Percentiles rank a stretch among this genome's conserved stretches.
These are phyloP conservation scores for Steinernema hermaphroditum DNA, from an alignment of 2,888 invertebrate genomes.

Conservation along the genomic window DNA sequence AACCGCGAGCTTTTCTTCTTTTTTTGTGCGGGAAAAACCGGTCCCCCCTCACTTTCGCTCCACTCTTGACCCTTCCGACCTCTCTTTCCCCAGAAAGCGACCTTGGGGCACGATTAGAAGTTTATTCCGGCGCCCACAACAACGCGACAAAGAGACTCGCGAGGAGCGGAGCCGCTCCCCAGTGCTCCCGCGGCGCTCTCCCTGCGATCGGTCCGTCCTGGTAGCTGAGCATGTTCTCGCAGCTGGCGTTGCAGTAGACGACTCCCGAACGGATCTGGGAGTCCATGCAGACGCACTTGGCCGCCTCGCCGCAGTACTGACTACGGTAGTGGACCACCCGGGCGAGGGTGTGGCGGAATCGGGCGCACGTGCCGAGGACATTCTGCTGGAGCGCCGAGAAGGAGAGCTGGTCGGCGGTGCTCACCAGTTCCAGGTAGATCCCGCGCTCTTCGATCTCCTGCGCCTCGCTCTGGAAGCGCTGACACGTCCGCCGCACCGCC, in stretches of 20 bases:
- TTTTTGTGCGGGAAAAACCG: no score
- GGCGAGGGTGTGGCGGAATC: constrained; percentile 12
- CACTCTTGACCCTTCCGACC: no score
- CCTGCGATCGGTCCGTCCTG: neutral
- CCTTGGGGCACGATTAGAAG: neutral
- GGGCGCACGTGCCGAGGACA: neutral
- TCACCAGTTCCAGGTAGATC: constrained; percentile 24
- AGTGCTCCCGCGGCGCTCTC: no score
- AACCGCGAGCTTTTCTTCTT: no score
- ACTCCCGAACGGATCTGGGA: constrained; percentile 10
- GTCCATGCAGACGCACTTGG: constrained; percentile 28
- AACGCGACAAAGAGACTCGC: neutral
- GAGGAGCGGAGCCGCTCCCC: neutral
- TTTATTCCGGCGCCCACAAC: constrained; percentile 9
- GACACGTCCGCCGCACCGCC: constrained; percentile 15
- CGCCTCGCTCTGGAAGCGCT: constrained; percentile 27
- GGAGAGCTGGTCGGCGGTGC: constrained; percentile 20
- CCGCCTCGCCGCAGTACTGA: constrained; percentile 26
- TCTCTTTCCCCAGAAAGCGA: no score
- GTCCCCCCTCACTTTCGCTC: no score
- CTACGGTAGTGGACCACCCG: constrained; percentile 12
- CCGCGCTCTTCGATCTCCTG: constrained; percentile 29
- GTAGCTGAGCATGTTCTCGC: constrained; percentile 18
- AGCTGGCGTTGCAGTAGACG: constrained; percentile 25
- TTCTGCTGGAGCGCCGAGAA: neutral